phyloP scores from a whole-genome alignment of 2,888 invertebrate genomes.

The Endomychus coccineus region DNA sequence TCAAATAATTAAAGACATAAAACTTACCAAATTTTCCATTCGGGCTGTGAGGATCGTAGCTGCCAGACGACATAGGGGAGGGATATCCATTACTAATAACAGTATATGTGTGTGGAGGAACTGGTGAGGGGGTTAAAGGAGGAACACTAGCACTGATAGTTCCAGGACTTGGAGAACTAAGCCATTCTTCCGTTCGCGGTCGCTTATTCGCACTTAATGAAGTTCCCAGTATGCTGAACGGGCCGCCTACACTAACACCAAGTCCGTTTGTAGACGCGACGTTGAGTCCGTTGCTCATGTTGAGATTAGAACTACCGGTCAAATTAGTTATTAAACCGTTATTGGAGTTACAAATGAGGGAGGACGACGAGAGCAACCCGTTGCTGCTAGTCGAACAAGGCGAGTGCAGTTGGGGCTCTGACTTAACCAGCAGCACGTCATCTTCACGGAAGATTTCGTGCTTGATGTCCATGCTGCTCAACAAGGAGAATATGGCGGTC shows the following conservation, averaged over 20 bases:
- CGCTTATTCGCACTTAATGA: constrained; percentile 41
- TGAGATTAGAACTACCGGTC: constrained; percentile 41
- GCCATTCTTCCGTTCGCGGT: constrained; percentile 56
- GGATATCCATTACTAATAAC: constrained; percentile 70
- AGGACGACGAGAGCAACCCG: constrained; percentile 18
- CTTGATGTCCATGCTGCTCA: constrained; percentile 53
- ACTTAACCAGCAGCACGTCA: constrained; percentile 46
- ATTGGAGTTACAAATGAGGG: constrained; percentile 27
- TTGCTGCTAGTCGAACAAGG: constrained; percentile 28
- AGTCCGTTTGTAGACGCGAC: constrained; percentile 30
- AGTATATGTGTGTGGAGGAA: constrained; percentile 50
- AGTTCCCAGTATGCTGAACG: constrained; percentile 11
- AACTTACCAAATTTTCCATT: constrained; percentile 82
- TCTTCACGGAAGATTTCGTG: constrained; percentile 55
- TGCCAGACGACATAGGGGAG: constrained; percentile 78
- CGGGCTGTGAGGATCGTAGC: constrained; percentile 86
- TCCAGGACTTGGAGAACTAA: constrained; percentile 55
- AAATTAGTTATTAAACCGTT: constrained; percentile 36
- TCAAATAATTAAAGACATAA: too few relatives aligned
- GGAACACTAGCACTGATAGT: constrained; percentile 50
- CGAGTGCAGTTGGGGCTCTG: constrained; percentile 40
- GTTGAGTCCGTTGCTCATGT: constrained; percentile 37
- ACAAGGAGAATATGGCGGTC: constrained; percentile 31
- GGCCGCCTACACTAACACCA: constrained; percentile 10
- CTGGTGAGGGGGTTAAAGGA: constrained; percentile 61